phyloP scores from a whole-genome alignment of 2,797 vertebrate species.

The Rallus crepitans region DNA sequence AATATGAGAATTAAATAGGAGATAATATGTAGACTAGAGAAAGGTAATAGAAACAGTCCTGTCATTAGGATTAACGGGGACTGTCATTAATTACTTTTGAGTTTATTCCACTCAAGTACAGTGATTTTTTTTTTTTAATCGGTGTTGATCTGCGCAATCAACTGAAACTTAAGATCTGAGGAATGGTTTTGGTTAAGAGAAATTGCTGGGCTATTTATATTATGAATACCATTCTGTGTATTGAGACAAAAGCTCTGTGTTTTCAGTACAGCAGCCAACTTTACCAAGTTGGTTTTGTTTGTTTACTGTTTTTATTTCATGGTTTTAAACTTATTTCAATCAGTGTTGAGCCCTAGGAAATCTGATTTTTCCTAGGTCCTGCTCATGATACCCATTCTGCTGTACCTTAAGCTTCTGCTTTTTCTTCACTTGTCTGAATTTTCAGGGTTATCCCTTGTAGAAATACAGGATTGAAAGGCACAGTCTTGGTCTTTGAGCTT shows the following conservation, averaged over 20 bases:
- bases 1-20: background rate
- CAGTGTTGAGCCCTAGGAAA: background rate
- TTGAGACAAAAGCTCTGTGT: background rate
- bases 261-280: background rate
- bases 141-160: background rate
- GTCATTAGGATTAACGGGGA: constrained; percentile 7
- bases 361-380: background rate
- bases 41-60: background rate
- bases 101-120: background rate
- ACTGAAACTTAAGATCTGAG: background rate
- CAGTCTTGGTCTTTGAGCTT: background rate
- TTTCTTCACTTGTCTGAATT: background rate
- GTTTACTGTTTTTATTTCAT: background rate
- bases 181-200: background rate
- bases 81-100: constrained; percentile 17
- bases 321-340: background rate
- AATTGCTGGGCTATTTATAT: background rate
- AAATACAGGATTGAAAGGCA: background rate
- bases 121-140: background rate
- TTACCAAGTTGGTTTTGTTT: fast-evolving
- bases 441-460: background rate
- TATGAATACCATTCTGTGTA: background rate
- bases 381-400: background rate
- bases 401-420: background rate
- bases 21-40: background rate